Evolutionary conservation across 2,113 vertebrate species (phyloP).

Genomic region (Ellobius talpinus): DNA sequence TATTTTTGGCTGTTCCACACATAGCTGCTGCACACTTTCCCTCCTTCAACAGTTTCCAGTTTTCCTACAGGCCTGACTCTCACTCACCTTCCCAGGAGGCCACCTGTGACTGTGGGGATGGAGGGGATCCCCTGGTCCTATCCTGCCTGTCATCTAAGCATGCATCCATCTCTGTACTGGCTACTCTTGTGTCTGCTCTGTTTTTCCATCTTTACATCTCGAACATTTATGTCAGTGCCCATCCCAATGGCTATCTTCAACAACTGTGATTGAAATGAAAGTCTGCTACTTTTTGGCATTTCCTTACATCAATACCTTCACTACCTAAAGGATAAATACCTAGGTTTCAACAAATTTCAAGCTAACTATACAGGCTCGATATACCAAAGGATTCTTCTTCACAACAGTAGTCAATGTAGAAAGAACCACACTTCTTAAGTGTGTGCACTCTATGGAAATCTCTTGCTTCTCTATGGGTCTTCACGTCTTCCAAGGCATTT

Average conservation of each 20-base stretch:
- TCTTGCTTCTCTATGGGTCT: neutral
- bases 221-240: neutral
- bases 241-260: neutral
- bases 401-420: neutral
- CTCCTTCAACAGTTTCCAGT: neutral
- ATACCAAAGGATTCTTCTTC: neutral
- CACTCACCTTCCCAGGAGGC: neutral
- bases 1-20: accelerated
- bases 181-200: neutral
- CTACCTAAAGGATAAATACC: neutral
- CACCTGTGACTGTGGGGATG: accelerated
- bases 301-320: neutral
- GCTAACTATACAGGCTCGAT: constrained; percentile 1
- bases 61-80: neutral
- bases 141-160: accelerated
- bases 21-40: neutral
- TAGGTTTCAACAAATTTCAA: neutral
- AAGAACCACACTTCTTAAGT: neutral
- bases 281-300: neutral
- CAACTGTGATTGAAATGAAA: neutral
- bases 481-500: constrained; percentile 1
- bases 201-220: neutral
- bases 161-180: neutral
- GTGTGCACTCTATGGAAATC: neutral
- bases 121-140: accelerated